Conservation (phyloP, 2,113 vertebrate genomes). For the Gymnocephalus cernua region DNA sequence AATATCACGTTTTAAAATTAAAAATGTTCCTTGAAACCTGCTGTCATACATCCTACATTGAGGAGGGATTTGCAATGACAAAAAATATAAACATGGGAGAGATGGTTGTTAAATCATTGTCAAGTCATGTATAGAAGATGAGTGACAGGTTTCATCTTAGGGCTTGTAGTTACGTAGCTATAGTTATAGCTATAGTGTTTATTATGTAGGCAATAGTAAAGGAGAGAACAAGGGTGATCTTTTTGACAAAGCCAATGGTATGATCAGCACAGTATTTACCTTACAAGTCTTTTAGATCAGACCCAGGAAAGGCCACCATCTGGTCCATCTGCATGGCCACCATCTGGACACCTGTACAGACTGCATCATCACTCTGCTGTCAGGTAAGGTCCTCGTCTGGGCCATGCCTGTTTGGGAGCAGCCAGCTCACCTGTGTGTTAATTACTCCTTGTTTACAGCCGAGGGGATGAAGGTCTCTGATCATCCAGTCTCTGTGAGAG, state of each 20-base stretch:
- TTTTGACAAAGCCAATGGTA: not conserved
- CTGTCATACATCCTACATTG: too few species aligned
- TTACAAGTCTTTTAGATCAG: conserved; percentile 12
- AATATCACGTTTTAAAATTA: not conserved
- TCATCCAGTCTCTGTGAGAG: conserved; percentile 20
- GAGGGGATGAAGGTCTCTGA: conserved; percentile 44
- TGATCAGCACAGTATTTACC: not conserved
- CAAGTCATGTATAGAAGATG: not conserved
- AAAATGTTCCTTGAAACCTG: not conserved
- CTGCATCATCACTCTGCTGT: conserved; percentile 35
- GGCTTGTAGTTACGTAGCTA: not conserved
- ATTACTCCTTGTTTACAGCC: conserved; percentile 56
- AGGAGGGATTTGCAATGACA: not conserved
- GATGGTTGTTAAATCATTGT: not conserved
- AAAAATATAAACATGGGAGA: not conserved
- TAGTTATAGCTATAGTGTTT: too few species aligned
- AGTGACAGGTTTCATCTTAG: not conserved
- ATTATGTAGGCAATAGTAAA: not conserved
- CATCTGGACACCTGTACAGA: conserved; percentile 35
- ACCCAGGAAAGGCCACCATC: conserved; percentile 18
- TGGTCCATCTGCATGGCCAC: conserved; percentile 25
- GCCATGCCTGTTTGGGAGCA: not conserved
- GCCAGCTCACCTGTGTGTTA: conserved; percentile 43
- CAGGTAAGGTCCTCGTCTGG: conserved; percentile 31
- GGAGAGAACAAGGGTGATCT: not conserved